These are phyloP conservation scores for Dioctria rufipes DNA, from an alignment of 2,888 invertebrate species.

Conservation along the genomic window DNA sequence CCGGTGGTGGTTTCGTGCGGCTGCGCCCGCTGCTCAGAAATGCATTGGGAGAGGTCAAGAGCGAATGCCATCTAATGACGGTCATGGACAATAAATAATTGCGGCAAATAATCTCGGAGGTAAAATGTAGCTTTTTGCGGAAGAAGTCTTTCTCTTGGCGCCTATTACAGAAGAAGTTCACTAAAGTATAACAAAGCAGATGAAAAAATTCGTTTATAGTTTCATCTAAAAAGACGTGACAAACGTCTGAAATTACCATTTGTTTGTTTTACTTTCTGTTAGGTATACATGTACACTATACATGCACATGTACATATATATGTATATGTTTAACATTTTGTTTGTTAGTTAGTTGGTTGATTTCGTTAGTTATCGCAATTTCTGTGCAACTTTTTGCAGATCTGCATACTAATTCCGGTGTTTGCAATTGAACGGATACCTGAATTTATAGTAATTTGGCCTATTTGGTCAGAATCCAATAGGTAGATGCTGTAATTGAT, in stretches of 20 bases:
- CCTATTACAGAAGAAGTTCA: neutral
- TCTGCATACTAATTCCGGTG: constrained; percentile 21
- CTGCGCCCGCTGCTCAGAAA: neutral
- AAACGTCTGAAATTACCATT: constrained; percentile 36
- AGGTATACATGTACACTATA: neutral
- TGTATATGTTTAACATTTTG: too few species aligned
- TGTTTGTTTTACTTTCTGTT: neutral
- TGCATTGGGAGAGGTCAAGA: constrained; percentile 57
- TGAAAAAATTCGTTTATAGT: neutral
- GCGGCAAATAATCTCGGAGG: neutral
- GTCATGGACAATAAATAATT: constrained; percentile 45
- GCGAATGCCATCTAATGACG: constrained; percentile 42
- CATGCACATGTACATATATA: too few species aligned
- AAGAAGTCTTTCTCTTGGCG: constrained; percentile 34
- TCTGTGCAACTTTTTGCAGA: neutral
- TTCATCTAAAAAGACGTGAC: constrained; percentile 31
- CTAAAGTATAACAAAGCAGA: neutral
- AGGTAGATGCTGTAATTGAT: too few species aligned
- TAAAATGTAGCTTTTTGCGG: neutral
- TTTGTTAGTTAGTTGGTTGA: too few species aligned
- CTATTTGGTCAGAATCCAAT: constrained; percentile 17
- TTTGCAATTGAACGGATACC: neutral
- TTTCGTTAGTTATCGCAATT: constrained; percentile 7
- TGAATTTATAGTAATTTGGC: neutral
- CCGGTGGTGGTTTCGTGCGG: neutral